Conservation (phyloP, 2,888 invertebrate genomes). For the Zygaena filipendulae region DNA sequence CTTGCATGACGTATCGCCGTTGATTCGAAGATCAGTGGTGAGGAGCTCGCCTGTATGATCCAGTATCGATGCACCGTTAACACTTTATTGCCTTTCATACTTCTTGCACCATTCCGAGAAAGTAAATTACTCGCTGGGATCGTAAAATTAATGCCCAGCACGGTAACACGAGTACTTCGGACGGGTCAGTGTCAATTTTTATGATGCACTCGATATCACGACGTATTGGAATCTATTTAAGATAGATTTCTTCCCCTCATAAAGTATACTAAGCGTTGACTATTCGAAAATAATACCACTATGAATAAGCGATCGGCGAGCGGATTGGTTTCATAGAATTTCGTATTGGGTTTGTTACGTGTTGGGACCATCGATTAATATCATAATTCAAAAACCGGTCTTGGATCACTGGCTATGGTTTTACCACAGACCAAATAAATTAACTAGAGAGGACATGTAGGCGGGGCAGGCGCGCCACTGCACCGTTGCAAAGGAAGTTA, state of each 20-base stretch:
- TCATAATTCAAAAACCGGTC: too few relatives aligned
- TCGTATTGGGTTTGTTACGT: too few relatives aligned
- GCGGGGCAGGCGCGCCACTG: too few relatives aligned
- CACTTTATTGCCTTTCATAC: constrained; percentile 55
- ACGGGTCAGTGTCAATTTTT: constrained; percentile 56
- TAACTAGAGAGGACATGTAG: too few relatives aligned
- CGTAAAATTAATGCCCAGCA: constrained; percentile 59
- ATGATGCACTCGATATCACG: constrained; percentile 45
- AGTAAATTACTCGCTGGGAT: constrained; percentile 53
- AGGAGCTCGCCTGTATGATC: constrained; percentile 23
- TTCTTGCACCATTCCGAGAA: constrained; percentile 55
- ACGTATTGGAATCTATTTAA: constrained; percentile 22
- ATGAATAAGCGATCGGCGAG: too few relatives aligned
- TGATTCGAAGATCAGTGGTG: too few relatives aligned
- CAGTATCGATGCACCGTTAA: constrained; percentile 40
- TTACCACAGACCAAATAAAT: too few relatives aligned
- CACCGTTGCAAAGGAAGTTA: too few relatives aligned
- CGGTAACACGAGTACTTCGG: constrained; percentile 51
- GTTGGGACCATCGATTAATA: too few relatives aligned
- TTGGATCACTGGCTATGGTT: too few relatives aligned
- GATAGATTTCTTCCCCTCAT: constrained; percentile 17
- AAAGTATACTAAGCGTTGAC: constrained; percentile 14
- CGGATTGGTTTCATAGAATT: too few relatives aligned
- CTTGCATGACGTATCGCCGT: too few relatives aligned
- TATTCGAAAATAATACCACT: constrained; percentile 11